Base-by-base conservation (phyloP, 2,113 vertebrate genomes). In the Elephantulus edwardii region DNA sequence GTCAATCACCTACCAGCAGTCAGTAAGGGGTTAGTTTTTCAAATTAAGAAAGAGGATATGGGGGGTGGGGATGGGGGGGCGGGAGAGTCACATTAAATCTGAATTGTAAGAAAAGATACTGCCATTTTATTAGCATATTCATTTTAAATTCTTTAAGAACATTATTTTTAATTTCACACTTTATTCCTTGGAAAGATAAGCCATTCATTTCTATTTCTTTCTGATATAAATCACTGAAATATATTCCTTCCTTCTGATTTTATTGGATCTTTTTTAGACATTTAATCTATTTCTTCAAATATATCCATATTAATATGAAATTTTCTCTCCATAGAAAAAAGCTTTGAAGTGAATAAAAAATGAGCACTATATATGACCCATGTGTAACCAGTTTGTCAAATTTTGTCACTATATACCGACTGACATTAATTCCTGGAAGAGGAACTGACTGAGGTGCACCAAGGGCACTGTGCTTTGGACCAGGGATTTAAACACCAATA, bases 201-300 rank as follows among this genome's bases (percentile, higher is more conserved):
- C 35, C 30, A 82, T 81, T 95, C 71, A 82, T 81, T 95, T 75
- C n/a, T 38, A 75, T 83, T 90, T 86, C 44, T 20, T 92, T 89
- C 79, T 71, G 28, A 38, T 54, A 91, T 74, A 93, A 90, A 88
- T 93, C 91, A 93, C n/a, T 79, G 89, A 87, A 93, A 88, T 83
- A 78, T 92, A 33, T 89, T 92, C 54, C 74, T 92, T 86, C 66
- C 76, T 92, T 77, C 56, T 89, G 58, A 75, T 79, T 90, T 93
- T 77, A 79, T 94, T 86, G 68, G n/a, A n/a, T n/a, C n/a, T n/a
- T 86, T 76, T 90, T 83, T 77, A 90, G 60, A 79, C 22, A 89
- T 70, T 83, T 75, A 83, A 94, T 82, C 50, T 89, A 83, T 58
- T 76, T 68, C 48, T 52, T 79, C 87, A 95, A 88, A 82, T 38